These are phyloP conservation scores for Octopus sinensis DNA, from an alignment of 1,140 invertebrate species.

Conservation along the genomic window DNA sequence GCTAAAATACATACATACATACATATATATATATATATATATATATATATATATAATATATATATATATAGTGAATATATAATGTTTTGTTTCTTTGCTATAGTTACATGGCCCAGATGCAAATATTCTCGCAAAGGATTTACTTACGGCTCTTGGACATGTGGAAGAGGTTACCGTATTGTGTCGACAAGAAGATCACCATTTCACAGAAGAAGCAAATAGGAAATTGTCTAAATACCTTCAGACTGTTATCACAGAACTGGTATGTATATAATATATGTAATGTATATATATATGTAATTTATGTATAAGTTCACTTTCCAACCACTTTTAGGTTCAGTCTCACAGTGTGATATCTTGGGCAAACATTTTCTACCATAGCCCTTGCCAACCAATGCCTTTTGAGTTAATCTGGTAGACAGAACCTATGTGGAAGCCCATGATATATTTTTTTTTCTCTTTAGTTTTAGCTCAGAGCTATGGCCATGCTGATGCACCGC, in stretches of 20 bases:
- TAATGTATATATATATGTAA: too few species aligned
- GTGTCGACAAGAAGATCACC: neutral
- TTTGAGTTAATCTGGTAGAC: too few species aligned
- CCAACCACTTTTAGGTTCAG: too few species aligned
- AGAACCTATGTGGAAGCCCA: too few species aligned
- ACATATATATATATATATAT: neutral
- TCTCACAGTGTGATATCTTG: too few species aligned
- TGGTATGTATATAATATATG: neutral
- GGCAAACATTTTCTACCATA: too few species aligned
- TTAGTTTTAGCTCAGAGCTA: too few species aligned
- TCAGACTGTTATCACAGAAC: neutral
- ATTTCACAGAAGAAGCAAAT: conserved; percentile 4
- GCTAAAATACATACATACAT: too few species aligned
- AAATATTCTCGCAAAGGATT: neutral
- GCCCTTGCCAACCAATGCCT: too few species aligned
- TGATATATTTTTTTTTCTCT: too few species aligned
- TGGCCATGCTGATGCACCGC: too few species aligned
- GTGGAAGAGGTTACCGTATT: neutral
- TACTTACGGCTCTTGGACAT: neutral
- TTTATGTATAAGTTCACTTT: too few species aligned
- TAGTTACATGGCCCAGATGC: conserved; percentile 9
- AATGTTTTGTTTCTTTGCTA: neutral
- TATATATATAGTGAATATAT: neutral
- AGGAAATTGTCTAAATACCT: neutral
- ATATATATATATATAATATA: neutral